Percentiles rank a stretch among this genome's conserved stretches.
Conservation (phyloP, 1,140 invertebrate species). For the Drosophila elegans region DNA sequence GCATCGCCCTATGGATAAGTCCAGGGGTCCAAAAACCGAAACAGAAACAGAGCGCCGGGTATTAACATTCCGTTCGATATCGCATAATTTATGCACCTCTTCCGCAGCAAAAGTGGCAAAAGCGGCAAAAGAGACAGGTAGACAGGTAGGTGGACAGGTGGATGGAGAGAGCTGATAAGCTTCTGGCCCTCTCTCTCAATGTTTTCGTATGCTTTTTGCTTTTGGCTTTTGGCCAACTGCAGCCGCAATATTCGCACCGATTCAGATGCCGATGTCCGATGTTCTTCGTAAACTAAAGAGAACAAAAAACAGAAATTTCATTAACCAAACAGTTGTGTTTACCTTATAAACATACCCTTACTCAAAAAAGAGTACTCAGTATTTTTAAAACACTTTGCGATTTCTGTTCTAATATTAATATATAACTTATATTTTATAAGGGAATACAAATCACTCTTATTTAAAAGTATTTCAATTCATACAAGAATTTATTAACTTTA, state of each 20-base stretch:
- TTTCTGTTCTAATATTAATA: not conserved
- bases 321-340: constrained; percentile 45
- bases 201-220: constrained; percentile 1
- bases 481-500: too few relatives aligned
- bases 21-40: constrained; percentile 22
- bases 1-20: constrained; percentile 19
- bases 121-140: not conserved
- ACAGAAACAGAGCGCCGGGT: constrained; percentile 15
- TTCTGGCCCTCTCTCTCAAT: not conserved
- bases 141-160: not conserved
- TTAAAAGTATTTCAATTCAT: too few relatives aligned
- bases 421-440: not conserved
- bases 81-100: constrained; percentile 67
- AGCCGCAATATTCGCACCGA: not conserved
- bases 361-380: not conserved
- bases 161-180: constrained; percentile 26
- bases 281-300: constrained; percentile 17
- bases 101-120: constrained; percentile 23
- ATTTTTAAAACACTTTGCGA: not conserved
- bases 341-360: constrained; percentile 18
- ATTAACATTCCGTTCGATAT: constrained; percentile 48
- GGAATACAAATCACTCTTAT: too few relatives aligned
- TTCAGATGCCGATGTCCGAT: constrained; percentile 2
- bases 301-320: constrained; percentile 25
- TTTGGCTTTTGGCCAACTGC: constrained; percentile 57